phyloP scores from a whole-genome alignment of 2,797 vertebrate species.

The Siniperca scherzeri region DNA sequence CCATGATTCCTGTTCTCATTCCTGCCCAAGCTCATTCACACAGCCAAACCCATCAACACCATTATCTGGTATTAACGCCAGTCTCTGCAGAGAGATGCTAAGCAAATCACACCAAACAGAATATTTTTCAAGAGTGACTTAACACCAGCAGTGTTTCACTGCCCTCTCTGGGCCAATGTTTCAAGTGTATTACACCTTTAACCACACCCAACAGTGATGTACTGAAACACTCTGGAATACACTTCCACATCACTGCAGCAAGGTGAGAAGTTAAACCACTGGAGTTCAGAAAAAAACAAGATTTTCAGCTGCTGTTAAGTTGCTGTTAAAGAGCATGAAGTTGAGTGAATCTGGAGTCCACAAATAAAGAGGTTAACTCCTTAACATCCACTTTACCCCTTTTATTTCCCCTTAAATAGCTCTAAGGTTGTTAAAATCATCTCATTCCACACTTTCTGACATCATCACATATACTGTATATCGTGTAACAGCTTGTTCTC shows the following conservation, averaged over 20 bases:
- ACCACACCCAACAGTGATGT: not conserved
- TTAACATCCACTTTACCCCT: not conserved
- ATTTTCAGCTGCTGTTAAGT: not conserved
- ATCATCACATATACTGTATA: not conserved
- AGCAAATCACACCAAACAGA: conserved; percentile 19
- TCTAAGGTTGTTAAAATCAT: not conserved
- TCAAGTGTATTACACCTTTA: not conserved
- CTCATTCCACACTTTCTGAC: not conserved
- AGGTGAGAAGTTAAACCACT: not conserved
- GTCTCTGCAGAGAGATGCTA: conserved; percentile 28
- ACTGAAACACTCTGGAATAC: not conserved
- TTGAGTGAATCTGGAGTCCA: not conserved
- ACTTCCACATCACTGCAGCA: not conserved
- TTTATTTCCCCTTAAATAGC: not conserved
- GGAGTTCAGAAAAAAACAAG: not conserved
- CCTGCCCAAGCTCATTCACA: conserved; percentile 33
- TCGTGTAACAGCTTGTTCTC: not conserved
- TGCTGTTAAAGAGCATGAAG: not conserved
- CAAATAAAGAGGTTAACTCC: not conserved
- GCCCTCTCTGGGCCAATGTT: not conserved
- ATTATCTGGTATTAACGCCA: conserved; percentile 39
- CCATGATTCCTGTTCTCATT: conserved; percentile 32
- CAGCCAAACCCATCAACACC: conserved; percentile 37
- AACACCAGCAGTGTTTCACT: not conserved
- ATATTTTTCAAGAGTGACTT: conserved; percentile 7